phyloP scores from a whole-genome alignment of 2,797 vertebrate species.

The Sylvia borin region DNA sequence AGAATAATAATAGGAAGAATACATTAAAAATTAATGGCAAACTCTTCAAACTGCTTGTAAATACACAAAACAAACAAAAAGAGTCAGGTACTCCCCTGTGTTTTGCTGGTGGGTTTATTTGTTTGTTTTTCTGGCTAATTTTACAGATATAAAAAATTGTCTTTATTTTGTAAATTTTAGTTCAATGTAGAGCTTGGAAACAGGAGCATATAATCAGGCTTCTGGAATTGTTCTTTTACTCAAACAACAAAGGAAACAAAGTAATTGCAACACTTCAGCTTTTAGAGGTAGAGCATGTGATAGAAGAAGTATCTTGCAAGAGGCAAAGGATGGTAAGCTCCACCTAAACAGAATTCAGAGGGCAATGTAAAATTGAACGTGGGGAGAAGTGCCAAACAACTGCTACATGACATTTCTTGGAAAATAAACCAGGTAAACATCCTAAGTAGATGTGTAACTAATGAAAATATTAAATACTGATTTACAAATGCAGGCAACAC shows the following conservation, averaged over 20 bases:
- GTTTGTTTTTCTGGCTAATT: neutral
- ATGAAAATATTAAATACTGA: neutral
- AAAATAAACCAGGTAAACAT: neutral
- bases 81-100: neutral
- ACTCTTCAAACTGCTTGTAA: neutral
- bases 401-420: neutral
- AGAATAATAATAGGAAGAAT: neutral
- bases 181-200: neutral
- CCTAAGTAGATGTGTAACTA: neutral
- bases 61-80: neutral
- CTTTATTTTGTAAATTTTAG: neutral
- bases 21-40: neutral
- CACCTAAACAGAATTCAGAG: neutral
- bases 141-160: neutral
- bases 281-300: neutral
- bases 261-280: neutral
- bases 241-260: neutral
- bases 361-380: neutral
- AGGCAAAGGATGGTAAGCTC: neutral
- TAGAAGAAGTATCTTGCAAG: neutral
- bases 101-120: neutral
- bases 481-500: neutral
- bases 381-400: neutral
- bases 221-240: neutral
- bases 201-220: rapidly evolving